Evolutionary conservation across 1,140 invertebrate species (phyloP).

Genomic region (Drosophila miranda): DNA sequence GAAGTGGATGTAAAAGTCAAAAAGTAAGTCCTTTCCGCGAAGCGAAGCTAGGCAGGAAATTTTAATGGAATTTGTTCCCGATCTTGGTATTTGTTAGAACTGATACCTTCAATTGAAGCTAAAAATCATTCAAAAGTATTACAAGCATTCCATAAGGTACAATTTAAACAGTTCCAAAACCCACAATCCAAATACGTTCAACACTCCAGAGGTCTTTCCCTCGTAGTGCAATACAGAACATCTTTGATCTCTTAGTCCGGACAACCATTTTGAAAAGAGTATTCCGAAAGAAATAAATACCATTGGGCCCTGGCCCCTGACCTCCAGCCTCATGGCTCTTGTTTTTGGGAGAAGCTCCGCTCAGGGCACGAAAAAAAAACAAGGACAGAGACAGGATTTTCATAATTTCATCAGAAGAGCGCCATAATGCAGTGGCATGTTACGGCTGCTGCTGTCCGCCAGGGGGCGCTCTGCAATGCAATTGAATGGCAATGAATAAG

Average conservation of each 20-base stretch:
- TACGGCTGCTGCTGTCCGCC: slow-evolving; percentile 51
- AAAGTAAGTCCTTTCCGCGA: no score
- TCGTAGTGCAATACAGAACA: no score
- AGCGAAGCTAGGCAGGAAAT: no score
- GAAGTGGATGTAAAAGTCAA: no score
- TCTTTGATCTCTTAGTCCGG: background rate
- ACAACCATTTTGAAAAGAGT: slow-evolving; percentile 12
- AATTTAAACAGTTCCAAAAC: no score
- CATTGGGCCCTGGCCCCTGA: slow-evolving; percentile 50
- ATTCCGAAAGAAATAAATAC: slow-evolving; percentile 51
- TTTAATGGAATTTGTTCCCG: no score
- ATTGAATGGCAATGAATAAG: slow-evolving; percentile 67
- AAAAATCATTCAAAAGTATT: no score
- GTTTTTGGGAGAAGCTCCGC: slow-evolving; percentile 33
- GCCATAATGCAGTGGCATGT: slow-evolving; percentile 79
- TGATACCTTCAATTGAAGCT: no score
- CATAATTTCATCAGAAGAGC: slow-evolving; percentile 76
- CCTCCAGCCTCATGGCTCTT: slow-evolving; percentile 36
- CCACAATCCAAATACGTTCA: no score
- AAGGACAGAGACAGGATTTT: slow-evolving; percentile 42
- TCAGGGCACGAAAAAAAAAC: background rate
- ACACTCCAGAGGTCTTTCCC: no score
- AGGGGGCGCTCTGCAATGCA: slow-evolving; percentile 66
- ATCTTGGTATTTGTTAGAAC: no score
- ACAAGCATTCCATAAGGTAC: no score